Evolutionary conservation across 2,888 invertebrate species (phyloP).

Genomic region (Eurytoma californica): DNA sequence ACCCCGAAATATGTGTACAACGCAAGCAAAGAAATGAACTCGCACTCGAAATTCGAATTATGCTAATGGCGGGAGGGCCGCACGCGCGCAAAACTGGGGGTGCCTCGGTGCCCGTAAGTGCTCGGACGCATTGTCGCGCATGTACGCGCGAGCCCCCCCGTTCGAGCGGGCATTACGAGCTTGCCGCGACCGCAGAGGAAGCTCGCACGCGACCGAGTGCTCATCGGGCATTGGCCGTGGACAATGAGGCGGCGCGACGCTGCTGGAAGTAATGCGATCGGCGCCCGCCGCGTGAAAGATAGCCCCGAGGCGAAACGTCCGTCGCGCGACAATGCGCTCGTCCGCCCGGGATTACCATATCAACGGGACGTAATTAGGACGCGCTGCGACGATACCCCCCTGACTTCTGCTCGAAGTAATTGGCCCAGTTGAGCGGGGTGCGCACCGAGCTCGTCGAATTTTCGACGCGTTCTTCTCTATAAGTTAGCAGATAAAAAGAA

Average conservation of each 20-base stretch:
- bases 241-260: conserved; percentile 18
- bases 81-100: conserved; percentile 1
- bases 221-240: conserved; percentile 8
- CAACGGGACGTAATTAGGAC: conserved; percentile 50
- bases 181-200: conserved; percentile 27
- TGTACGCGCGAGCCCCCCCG: background rate
- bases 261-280: conserved; percentile 66
- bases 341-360: conserved; percentile 51
- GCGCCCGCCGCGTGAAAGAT: conserved; percentile 60
- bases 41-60: conserved; percentile 15
- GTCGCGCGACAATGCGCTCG: conserved; percentile 46
- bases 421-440: background rate
- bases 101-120: background rate
- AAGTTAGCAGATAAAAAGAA: too few relatives aligned
- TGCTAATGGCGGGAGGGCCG: conserved; percentile 32
- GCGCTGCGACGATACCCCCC: background rate
- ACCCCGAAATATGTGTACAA: too few relatives aligned
- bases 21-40: conserved; percentile 4
- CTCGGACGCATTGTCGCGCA: too few relatives aligned
- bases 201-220: conserved; percentile 24
- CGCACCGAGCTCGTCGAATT: too few relatives aligned
- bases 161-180: conserved; percentile 27
- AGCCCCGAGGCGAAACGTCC: conserved; percentile 54
- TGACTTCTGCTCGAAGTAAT: conserved; percentile 54
- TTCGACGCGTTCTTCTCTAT: too few relatives aligned